Percentiles rank a stretch among this genome's conserved stretches.
These are phyloP conservation scores for Scolopax rusticola DNA, from an alignment of 2,797 vertebrate genomes.

Conservation along the genomic window DNA sequence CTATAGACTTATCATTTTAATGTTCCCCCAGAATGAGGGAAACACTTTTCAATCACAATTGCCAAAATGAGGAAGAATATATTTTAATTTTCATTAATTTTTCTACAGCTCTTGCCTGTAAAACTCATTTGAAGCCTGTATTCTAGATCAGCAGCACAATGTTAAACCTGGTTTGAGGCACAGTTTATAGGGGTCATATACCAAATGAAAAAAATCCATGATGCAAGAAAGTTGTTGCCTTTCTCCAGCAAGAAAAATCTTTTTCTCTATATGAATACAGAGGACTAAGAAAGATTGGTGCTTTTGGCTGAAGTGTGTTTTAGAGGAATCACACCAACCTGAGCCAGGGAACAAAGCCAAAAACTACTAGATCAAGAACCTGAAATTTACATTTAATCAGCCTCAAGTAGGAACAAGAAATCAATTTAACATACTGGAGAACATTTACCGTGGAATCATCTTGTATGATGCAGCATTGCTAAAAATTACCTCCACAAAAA, in stretches of 20 bases:
- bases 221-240: neutral
- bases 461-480: neutral
- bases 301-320: neutral
- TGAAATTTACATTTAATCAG: slow-evolving; percentile 48
- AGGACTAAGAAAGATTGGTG: neutral
- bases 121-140: neutral
- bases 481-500: neutral
- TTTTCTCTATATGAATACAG: neutral
- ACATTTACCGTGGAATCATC: neutral
- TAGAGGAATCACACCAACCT: neutral
- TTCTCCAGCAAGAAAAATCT: neutral
- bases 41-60: neutral
- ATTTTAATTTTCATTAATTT: neutral
- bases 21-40: neutral
- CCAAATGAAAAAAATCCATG: neutral
- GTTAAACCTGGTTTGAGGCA: neutral
- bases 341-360: neutral
- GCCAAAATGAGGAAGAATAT: neutral
- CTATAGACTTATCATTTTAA: neutral
- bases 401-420: slow-evolving; percentile 19
- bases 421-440: slow-evolving; percentile 41
- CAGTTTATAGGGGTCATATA: neutral
- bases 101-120: neutral
- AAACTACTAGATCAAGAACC: neutral
- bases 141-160: neutral